phyloP scores from a whole-genome alignment of 2,888 invertebrate species.

The Sinotaia quadrata region DNA sequence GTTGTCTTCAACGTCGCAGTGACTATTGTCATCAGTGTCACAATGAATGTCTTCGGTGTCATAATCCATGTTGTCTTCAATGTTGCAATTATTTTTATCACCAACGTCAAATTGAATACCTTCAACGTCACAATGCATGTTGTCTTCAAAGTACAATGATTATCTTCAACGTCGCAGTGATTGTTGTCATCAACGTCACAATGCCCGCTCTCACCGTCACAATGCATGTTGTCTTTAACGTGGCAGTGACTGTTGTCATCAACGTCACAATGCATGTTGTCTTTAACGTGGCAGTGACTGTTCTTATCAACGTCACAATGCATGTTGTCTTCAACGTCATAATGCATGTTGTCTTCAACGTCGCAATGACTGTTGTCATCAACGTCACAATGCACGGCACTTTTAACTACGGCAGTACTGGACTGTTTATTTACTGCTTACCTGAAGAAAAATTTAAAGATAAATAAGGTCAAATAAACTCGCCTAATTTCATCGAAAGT shows the following conservation, averaged over 20 bases:
- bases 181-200: slow-evolving; percentile 14
- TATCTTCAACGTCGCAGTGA: slow-evolving; percentile 10
- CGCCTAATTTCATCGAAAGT: too few relatives aligned
- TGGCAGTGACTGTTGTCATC: background rate
- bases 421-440: too few relatives aligned
- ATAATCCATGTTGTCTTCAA: too few relatives aligned
- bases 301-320: background rate
- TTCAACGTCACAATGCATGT: background rate
- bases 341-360: background rate
- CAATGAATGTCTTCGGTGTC: background rate
- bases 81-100: too few relatives aligned
- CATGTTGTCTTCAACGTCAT: background rate
- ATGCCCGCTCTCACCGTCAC: slow-evolving; percentile 9
- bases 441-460: too few relatives aligned
- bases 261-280: background rate
- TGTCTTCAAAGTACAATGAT: background rate
- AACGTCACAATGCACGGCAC: background rate
- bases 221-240: background rate
- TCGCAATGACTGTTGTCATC: background rate
- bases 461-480: too few relatives aligned
- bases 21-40: background rate
- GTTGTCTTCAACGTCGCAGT: background rate
- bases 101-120: too few relatives aligned
- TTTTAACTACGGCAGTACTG: background rate
- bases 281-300: background rate